Evolutionary conservation across 2,888 invertebrate species (phyloP).

Genomic region (Spicauda simplicius): DNA sequence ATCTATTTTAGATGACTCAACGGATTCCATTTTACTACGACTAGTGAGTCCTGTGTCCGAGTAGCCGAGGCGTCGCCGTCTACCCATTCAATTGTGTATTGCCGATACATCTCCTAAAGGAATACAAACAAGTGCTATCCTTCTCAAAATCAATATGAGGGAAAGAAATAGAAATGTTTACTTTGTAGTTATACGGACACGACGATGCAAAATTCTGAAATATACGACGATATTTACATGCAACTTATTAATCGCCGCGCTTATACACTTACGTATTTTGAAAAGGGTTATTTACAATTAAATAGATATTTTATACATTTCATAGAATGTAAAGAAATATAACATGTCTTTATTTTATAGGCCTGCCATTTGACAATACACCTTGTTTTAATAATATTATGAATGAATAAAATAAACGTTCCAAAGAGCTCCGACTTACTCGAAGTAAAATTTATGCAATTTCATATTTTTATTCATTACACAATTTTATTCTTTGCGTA

Average conservation of each 20-base stretch:
- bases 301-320: too few relatives aligned
- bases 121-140: slow-evolving; percentile 43
- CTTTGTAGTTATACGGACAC: slow-evolving; percentile 34
- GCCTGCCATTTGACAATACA: too few relatives aligned
- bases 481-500: background rate
- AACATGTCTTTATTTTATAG: too few relatives aligned
- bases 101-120: slow-evolving; percentile 44
- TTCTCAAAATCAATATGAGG: slow-evolving; percentile 41
- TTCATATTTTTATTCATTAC: too few relatives aligned
- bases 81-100: slow-evolving; percentile 42
- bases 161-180: slow-evolving; percentile 45
- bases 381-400: too few relatives aligned
- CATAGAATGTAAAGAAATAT: too few relatives aligned
- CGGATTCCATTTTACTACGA: slow-evolving; percentile 17
- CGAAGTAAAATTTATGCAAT: too few relatives aligned
- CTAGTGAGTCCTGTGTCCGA: slow-evolving; percentile 42
- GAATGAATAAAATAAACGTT: too few relatives aligned
- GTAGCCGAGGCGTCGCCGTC: slow-evolving; percentile 51
- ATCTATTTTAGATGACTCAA: background rate
- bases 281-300: background rate
- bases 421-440: too few relatives aligned
- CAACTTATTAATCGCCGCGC: background rate
- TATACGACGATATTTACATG: slow-evolving; percentile 7
- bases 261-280: background rate
- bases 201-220: slow-evolving; percentile 23